phyloP scores from a whole-genome alignment of 2,113 vertebrate genomes.

The Chaetorhynchus papuensis region DNA sequence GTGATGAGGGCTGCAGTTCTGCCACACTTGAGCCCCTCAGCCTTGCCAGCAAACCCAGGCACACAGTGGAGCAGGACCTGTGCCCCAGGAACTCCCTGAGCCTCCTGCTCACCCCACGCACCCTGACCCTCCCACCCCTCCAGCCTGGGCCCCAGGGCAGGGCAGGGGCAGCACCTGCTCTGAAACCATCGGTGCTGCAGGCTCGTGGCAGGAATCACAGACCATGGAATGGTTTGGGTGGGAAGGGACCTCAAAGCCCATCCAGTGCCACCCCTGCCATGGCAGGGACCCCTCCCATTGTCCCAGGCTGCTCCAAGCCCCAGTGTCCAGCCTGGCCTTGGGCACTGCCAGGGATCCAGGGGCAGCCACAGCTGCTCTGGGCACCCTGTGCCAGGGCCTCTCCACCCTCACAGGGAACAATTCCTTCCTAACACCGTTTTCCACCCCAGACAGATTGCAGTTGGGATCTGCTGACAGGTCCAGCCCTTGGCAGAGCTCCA shows the following conservation, averaged over 20 bases:
- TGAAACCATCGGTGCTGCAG: fast-evolving
- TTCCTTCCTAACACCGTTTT: not conserved
- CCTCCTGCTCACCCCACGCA: not conserved
- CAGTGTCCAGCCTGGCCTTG: not conserved
- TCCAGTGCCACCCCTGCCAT: not conserved
- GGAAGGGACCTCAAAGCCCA: not conserved
- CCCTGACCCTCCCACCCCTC: not conserved
- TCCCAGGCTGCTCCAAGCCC: not conserved
- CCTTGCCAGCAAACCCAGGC: not conserved
- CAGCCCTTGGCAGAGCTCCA: not conserved
- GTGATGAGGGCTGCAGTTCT: not conserved
- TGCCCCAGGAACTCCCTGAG: not conserved
- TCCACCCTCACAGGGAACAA: not conserved
- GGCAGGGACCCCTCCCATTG: not conserved
- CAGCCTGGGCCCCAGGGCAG: fast-evolving
- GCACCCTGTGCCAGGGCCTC: not conserved
- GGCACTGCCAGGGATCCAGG: not conserved
- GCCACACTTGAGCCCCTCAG: not conserved
- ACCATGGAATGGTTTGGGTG: no score
- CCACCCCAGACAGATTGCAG: not conserved
- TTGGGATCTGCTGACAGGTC: not conserved
- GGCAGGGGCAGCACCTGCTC: not conserved
- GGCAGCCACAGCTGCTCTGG: not conserved
- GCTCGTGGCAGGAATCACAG: not conserved
- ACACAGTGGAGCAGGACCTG: fast-evolving